Evolutionary conservation across 2,113 vertebrate species (phyloP), one percentile per base, ranked within the genome.

Genomic region (Xiphophorus couchianus): DNA sequence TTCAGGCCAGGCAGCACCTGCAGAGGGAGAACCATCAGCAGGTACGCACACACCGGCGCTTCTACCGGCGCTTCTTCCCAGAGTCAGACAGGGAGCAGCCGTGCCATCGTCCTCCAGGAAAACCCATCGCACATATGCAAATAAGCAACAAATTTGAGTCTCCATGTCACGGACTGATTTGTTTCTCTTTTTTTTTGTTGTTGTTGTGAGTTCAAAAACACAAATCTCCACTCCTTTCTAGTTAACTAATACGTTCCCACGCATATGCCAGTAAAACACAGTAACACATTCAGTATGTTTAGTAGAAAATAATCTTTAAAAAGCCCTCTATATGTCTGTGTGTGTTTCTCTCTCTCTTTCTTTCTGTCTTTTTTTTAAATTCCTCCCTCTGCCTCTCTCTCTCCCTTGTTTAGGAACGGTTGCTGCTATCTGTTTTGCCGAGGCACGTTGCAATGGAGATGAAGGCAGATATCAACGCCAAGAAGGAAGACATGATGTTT

Each of bases 401-500:
- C 39, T 81, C 61, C 75, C 69, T 84, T 78, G 87, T 83, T 81
- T 93, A 99, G 97, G 97, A 98, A 89, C 96, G 97, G 66, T 95
- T 99, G 91, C 95, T 99, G 90, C 95, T 99, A 63, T 99, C 97
- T 0, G 97, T 99, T 82, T 93, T 99, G 93, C 97, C 97, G 42
- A 96, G 97, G 88, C 98, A 99, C 0, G 97, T 99, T 95, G 98
- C 98, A 91, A 97, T 99, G 96, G 98, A 99, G 94, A 98, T 99
- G 98, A 98, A 99, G 95, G 97, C 96, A 87, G 97, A 99, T 92
- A 99, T 99, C 94, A 99, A 96, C 91, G 96, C 96, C 84, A 99
- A 99, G 93, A 97, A 98, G 89, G 97, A 98, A 93, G 96, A 99
- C 92, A 98, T 98, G 97, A 99, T 99, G 97, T 99, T 99, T 91